These are phyloP conservation scores for Arbacia lixula DNA, from an alignment of 53 echinoderm and acorn worm genomes.

Conservation along the genomic window DNA sequence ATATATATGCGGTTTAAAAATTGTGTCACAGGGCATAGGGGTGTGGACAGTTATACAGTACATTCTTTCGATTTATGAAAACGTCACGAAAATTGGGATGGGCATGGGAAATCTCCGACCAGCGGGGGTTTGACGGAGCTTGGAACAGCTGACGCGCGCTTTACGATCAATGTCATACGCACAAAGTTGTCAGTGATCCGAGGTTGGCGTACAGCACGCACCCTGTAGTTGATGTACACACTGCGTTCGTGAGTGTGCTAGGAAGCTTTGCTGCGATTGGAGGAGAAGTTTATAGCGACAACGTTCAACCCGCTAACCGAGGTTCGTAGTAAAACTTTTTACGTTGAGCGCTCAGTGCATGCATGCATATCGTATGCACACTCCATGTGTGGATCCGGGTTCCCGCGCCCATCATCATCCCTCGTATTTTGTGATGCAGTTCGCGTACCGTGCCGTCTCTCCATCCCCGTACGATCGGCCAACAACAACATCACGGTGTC, in stretches of 20 bases:
- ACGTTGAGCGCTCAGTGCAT: neutral
- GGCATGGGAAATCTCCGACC: neutral
- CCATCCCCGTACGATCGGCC: neutral
- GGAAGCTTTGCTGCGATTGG: too few species aligned
- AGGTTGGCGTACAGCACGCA: neutral
- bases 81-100: neutral
- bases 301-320: too few species aligned
- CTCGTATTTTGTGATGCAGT: constrained; percentile 6
- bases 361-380: constrained; percentile 3
- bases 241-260: too few species aligned
- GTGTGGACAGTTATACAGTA: too few species aligned
- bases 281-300: too few species aligned
- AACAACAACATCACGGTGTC: constrained; percentile 18
- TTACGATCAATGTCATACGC: constrained; percentile 49
- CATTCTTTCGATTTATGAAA: too few species aligned
- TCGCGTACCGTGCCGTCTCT: too few species aligned
- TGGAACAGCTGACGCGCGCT: constrained; percentile 51
- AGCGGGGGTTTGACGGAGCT: constrained; percentile 36
- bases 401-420: neutral
- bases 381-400: constrained; percentile 11
- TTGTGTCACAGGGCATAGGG: too few species aligned
- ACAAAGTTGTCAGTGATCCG: constrained; percentile 42
- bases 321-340: neutral
- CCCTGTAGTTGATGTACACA: neutral
- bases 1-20: too few species aligned